Evolutionary conservation across 1,140 invertebrate species (phyloP).

Genomic region (Platorchestia sp.): DNA sequence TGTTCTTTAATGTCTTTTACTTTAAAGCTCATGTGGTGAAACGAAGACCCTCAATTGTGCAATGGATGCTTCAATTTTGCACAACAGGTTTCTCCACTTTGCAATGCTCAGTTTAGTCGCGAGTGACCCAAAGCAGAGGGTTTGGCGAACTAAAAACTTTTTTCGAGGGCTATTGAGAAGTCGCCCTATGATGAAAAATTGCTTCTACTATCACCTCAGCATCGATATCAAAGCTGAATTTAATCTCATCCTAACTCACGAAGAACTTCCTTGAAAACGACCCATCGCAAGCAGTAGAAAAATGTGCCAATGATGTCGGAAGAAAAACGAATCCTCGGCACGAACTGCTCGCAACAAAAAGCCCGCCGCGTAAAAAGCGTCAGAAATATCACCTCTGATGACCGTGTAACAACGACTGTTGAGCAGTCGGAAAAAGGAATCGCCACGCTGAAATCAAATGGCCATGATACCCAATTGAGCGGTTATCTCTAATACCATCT

Average conservation of each 20-base stretch:
- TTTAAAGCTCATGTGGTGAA: not conserved
- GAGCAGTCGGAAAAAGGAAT: constrained; percentile 53
- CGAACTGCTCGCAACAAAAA: constrained; percentile 12
- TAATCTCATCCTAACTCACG: constrained; percentile 42
- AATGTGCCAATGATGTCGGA: constrained; percentile 22
- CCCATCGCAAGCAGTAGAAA: not conserved
- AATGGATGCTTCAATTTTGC: not conserved
- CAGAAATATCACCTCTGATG: constrained; percentile 51
- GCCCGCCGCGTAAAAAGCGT: constrained; percentile 1
- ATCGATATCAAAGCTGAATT: constrained; percentile 30
- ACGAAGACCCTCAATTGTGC: not conserved
- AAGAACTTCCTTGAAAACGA: constrained; percentile 29
- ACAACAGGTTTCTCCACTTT: not conserved
- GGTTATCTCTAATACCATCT: constrained; percentile 54
- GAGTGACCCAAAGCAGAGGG: not conserved
- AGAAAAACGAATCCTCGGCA: constrained; percentile 1
- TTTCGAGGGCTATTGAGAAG: not conserved
- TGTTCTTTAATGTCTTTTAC: not conserved
- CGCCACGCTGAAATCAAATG: constrained; percentile 40
- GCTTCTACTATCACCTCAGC: constrained; percentile 8
- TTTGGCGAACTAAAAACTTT: not conserved
- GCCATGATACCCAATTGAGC: constrained; percentile 54
- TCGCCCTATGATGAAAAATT: not conserved
- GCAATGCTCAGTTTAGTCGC: not conserved
- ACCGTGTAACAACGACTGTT: constrained; percentile 20